Percentiles rank a stretch among this genome's conserved stretches.
phyloP scores from a whole-genome alignment of 2,113 vertebrate genomes.

The Larimichthys polyactis region DNA sequence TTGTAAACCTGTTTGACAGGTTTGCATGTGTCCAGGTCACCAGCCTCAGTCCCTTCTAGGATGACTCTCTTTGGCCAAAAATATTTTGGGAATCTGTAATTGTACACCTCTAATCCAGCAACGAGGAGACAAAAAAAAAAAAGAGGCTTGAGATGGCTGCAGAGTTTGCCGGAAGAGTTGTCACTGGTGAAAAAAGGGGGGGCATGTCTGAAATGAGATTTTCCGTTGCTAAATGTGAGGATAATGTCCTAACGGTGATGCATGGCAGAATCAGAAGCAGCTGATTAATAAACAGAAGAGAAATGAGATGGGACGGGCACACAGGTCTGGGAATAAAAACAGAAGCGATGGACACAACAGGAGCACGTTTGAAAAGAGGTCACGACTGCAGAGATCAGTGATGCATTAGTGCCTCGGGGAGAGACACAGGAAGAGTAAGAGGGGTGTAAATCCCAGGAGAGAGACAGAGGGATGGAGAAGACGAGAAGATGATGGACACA shows the following conservation, averaged over 20 bases:
- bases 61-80: constrained; percentile 16
- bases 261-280: constrained; percentile 36
- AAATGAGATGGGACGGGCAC: constrained; percentile 1
- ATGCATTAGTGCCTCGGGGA: constrained; percentile 39
- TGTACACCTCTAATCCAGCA: constrained; percentile 39
- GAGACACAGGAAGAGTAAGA: constrained; percentile 30
- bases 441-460: constrained; percentile 48
- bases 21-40: background rate
- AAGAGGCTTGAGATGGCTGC: constrained; percentile 4
- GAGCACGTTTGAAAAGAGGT: constrained; percentile 29
- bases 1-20: background rate
- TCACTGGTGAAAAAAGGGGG: constrained; percentile 8
- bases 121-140: constrained; percentile 28
- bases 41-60: background rate
- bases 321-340: constrained; percentile 28
- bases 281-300: constrained; percentile 25
- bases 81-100: constrained; percentile 71
- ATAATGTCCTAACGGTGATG: constrained; percentile 2
- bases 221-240: constrained; percentile 9
- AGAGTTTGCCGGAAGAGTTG: constrained; percentile 11
- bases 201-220: constrained; percentile 14
- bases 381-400: constrained; percentile 35
- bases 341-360: constrained; percentile 25
- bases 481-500: constrained; percentile 48
- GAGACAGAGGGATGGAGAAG: constrained; percentile 34